Conservation (phyloP, 2,888 invertebrate species). For the Sinelater perroti region DNA sequence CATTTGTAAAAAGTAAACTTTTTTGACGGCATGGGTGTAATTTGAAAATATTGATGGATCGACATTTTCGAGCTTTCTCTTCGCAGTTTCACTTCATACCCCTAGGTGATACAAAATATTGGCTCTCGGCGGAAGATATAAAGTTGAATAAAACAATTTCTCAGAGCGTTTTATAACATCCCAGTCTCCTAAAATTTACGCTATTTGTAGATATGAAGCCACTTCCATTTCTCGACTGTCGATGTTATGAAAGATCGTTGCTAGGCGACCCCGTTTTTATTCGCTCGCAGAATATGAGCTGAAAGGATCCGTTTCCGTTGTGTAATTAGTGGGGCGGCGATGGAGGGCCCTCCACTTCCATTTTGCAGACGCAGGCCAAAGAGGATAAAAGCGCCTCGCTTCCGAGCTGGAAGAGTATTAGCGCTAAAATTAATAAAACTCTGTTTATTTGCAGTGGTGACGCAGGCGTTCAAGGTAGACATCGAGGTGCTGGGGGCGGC, state of each 20-base stretch:
- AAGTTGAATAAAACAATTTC: constrained; percentile 27
- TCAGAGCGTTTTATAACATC: constrained; percentile 6
- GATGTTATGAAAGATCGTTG: constrained; percentile 34
- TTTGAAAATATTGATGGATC: too few relatives aligned
- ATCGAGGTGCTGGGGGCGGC: constrained; percentile 75
- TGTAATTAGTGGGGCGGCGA: constrained; percentile 15
- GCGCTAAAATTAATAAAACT: not conserved
- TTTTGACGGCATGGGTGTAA: too few relatives aligned
- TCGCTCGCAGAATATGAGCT: constrained; percentile 14
- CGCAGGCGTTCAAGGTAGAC: constrained; percentile 77
- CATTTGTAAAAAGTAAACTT: too few relatives aligned
- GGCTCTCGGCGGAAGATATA: constrained; percentile 1
- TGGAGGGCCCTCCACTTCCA: constrained; percentile 5
- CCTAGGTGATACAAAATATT: constrained; percentile 2
- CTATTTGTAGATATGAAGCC: constrained; percentile 22
- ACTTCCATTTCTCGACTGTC: constrained; percentile 30
- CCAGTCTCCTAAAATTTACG: constrained; percentile 13
- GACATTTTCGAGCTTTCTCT: too few relatives aligned
- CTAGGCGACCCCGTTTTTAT: constrained; percentile 25
- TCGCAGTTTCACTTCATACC: too few relatives aligned
- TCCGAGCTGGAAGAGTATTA: not conserved
- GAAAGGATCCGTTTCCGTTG: constrained; percentile 18
- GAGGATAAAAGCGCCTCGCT: not conserved
- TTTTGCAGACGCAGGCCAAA: not conserved
- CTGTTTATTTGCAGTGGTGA: constrained; percentile 68